Evolutionary conservation across 53 echinoderm and acorn worm genomes (phyloP).

Genomic region (Holothuria scabra): DNA sequence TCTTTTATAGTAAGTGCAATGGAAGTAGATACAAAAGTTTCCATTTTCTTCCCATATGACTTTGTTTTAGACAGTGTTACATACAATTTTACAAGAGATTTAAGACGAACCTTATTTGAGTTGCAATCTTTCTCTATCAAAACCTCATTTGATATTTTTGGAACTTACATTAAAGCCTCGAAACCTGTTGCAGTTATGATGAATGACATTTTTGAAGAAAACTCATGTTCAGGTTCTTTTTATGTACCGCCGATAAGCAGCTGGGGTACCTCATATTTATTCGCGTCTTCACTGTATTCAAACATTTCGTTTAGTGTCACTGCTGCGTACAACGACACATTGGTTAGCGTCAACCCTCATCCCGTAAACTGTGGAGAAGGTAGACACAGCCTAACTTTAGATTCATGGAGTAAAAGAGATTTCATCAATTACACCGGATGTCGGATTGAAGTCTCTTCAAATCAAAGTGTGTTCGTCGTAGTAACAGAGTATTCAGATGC

Average conservation of each 20-base stretch:
- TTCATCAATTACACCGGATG: not conserved
- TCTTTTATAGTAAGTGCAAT: not conserved
- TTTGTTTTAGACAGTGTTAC: not conserved
- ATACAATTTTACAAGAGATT: not conserved
- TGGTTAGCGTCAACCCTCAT: too few species aligned
- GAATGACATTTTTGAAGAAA: not conserved
- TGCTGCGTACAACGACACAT: too few species aligned
- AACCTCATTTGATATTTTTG: constrained; percentile 18
- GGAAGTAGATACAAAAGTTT: not conserved
- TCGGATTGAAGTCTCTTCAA: not conserved
- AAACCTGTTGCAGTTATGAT: constrained; percentile 1
- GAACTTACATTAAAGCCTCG: constrained; percentile 9
- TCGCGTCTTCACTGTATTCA: too few species aligned
- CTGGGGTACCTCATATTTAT: too few species aligned
- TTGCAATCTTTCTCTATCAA: not conserved
- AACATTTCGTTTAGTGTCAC: too few species aligned
- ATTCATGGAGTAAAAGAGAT: constrained; percentile 9
- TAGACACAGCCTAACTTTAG: not conserved
- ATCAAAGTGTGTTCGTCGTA: not conserved
- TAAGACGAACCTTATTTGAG: constrained; percentile 4
- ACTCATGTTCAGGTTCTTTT: too few species aligned
- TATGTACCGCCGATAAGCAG: too few species aligned
- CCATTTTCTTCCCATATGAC: not conserved
- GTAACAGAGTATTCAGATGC: not conserved
- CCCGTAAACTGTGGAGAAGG: not conserved